phyloP scores from a whole-genome alignment of 92 coral and sea anemone genomes.

The Epizoanthus stellaris region DNA sequence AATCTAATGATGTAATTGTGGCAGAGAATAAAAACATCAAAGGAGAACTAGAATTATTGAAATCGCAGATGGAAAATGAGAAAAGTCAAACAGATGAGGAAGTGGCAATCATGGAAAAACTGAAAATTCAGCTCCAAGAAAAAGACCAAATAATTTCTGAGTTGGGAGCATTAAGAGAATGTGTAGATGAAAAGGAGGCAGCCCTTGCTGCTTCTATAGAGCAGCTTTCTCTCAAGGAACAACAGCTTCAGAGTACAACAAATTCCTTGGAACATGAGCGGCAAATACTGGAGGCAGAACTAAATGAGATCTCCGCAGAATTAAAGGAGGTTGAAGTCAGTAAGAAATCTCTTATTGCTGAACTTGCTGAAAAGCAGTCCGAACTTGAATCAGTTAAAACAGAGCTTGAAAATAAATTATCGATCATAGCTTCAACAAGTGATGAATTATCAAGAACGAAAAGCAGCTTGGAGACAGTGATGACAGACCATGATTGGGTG shows the following conservation, averaged over 20 bases:
- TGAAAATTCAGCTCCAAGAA: conserved; percentile 39
- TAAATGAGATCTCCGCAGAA: conserved; percentile 59
- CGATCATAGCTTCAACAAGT: conserved; percentile 20
- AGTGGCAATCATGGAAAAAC: conserved; percentile 3
- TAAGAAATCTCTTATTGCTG: conserved; percentile 35
- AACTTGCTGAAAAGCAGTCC: conserved; percentile 40
- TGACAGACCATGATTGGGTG: conserved; percentile 73
- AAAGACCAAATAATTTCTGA: conserved; percentile 14
- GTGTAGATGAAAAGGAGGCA: conserved; percentile 44
- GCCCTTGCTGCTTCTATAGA: conserved; percentile 31
- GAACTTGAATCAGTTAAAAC: conserved; percentile 58
- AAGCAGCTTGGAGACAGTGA: conserved; percentile 43
- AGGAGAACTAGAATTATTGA: conserved; percentile 54
- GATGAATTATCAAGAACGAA: conserved; percentile 49
- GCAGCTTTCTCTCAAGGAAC: conserved; percentile 38
- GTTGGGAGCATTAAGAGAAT: conserved; percentile 37
- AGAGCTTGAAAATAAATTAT: conserved; percentile 49
- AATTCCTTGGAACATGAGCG: conserved; percentile 49
- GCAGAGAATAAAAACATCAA: conserved; percentile 70
- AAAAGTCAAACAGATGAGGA: conserved; percentile 6
- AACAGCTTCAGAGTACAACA: conserved; percentile 37
- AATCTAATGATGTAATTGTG: conserved; percentile 58
- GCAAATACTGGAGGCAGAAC: conserved; percentile 55
- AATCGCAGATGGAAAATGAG: conserved; percentile 51
- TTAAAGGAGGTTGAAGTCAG: conserved; percentile 40